phyloP scores from a whole-genome alignment of 2,888 invertebrate species.

The Cantharis rustica region DNA sequence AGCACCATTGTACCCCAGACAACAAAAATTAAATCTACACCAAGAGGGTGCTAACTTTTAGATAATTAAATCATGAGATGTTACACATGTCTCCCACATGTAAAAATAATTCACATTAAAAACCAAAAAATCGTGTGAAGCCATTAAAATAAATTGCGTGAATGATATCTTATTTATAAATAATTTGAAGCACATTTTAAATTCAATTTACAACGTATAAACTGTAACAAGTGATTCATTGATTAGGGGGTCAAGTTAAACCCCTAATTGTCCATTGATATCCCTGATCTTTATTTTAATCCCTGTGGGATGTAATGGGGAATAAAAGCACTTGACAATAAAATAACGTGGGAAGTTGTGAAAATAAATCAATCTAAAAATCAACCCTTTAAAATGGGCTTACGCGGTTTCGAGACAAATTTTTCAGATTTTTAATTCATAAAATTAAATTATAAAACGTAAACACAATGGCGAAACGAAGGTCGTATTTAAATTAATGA shows the following conservation, averaged over 20 bases:
- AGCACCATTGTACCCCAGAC: background rate
- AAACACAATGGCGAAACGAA: background rate
- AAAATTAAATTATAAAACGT: background rate
- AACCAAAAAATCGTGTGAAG: background rate
- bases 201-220: background rate
- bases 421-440: background rate
- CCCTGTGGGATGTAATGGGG: constrained; percentile 2
- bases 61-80: constrained; percentile 13
- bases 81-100: constrained; percentile 21
- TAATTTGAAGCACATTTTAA: background rate
- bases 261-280: constrained; percentile 3
- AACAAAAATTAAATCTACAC: background rate
- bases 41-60: constrained; percentile 12
- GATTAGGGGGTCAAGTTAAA: background rate
- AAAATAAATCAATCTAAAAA: background rate
- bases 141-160: background rate
- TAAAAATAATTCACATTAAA: background rate
- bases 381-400: background rate
- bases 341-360: constrained; percentile 4
- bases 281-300: background rate
- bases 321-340: constrained; percentile 2
- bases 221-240: background rate
- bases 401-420: background rate
- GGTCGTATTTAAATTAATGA: background rate
- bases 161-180: background rate